Base-by-base conservation (phyloP, 2,888 invertebrate species). In the Pachliopta kotzebuea region DNA sequence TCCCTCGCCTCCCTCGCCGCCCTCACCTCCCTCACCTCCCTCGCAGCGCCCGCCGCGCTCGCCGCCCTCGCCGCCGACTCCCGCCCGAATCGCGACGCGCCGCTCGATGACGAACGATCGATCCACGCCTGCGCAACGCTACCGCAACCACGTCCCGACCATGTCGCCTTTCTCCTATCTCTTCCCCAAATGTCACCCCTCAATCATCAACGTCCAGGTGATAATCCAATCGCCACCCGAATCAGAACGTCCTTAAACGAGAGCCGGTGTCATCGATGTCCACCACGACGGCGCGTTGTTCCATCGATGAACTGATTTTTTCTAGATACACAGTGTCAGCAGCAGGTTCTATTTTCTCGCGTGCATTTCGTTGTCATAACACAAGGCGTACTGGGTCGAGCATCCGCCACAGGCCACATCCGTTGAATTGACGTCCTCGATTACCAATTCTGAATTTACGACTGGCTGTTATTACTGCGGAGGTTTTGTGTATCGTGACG, bases 61-160 rank as follows among this genome's bases (percentile, higher is more conserved):
- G 14, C 4, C n/a, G 45, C 3, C 45, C 45, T 14, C 14, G 31
- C 31, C 45, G n/a, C 4, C n/a, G n/a, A 6, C 37, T 37, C 53
- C 67, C 58, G 62, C 63, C 56, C 62, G 50, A 37, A 0, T 7
- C 60, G 45, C 60, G 4, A 62, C 64, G 66, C 65, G 65, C 65
- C 56, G 55, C 60, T 76, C 80, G 79, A 77, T 76, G 77, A 76
- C 76, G 72, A 76, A 77, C 77, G 79, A 83, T 82, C 81, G 78
- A 78, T 77, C 76, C 78, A 75, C 78, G 75, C 74, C 72, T 80
- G 78, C 81, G 77, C 76, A 70, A 72, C 76, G 73, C 76, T 75
- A 72, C 74, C 74, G 72, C 59, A 71, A 69, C 71, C 71, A 66
- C 73, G 70, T 72, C 68, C 71, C 69, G 68, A 68, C 69, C 69